phyloP scores from a whole-genome alignment of 2,888 invertebrate genomes.

The Hypomecis punctinalis region DNA sequence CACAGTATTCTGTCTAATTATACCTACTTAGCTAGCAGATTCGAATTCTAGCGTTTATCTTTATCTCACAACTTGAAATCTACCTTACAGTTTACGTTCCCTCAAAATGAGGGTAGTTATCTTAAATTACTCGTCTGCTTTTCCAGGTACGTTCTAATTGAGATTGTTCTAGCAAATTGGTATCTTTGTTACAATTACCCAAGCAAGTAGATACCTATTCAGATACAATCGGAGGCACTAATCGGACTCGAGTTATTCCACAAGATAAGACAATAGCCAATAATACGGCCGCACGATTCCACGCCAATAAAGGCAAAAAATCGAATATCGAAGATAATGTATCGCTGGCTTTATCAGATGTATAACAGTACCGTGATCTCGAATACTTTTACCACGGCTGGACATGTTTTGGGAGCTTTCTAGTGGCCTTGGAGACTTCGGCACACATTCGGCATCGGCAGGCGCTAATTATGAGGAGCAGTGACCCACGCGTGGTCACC shows the following conservation, averaged over 20 bases:
- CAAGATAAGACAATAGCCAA: constrained; percentile 70
- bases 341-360: constrained; percentile 70
- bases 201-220: background rate
- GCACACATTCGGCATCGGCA: constrained; percentile 62
- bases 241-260: constrained; percentile 33
- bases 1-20: too few relatives aligned
- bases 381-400: constrained; percentile 54
- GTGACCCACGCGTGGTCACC: constrained; percentile 43
- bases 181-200: constrained; percentile 19
- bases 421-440: constrained; percentile 52
- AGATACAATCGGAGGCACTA: constrained; percentile 18
- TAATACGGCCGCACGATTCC: constrained; percentile 63
- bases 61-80: background rate
- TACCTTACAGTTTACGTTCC: background rate
- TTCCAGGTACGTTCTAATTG: constrained; percentile 23
- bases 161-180: constrained; percentile 19
- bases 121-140: background rate
- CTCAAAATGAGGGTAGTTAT: constrained; percentile 24
- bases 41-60: background rate
- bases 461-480: constrained; percentile 60
- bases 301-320: constrained; percentile 54
- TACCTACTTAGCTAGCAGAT: background rate
- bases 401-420: constrained; percentile 65
- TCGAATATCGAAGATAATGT: constrained; percentile 70
- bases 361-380: constrained; percentile 64